Evolutionary conservation across 1,140 invertebrate genomes (phyloP), one percentile per base, ranked within the genome.

Genomic region (Neotoxoptera formosana): DNA sequence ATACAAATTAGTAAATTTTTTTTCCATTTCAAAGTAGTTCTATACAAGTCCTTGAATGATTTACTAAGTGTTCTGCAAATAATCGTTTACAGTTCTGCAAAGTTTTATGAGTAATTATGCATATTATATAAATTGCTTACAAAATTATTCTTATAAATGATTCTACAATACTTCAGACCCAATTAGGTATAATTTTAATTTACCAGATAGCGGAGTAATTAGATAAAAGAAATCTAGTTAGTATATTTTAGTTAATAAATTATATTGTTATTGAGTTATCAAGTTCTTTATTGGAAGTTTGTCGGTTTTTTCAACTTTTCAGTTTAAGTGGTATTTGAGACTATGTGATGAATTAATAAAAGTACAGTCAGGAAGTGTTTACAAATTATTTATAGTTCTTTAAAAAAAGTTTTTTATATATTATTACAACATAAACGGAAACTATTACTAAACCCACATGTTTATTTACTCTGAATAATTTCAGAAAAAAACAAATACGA

Each of bases 371-470:
- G 21, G 41, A 41, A 36, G 36, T 9, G 81, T 41, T 83, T 83
- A 83, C 81, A 83, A 83, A 83, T 83, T 83, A 83, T 83, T 83
- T 83, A 83, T 83, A 83, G 81, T 83, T 83, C 81, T 36, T 41
- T 83, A 36, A 41, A 83, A 81, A 83, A 83, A 34, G 81, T 83
- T 83, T 83, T 83, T 23, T 34, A 81, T 23, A 25, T 45, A 41
- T n/a, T 84, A 84, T 41, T 45, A 84, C 3, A 3, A 41, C 83
- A 45, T 45, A 84, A 84, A 41, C 41, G 34, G 36, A 41, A 84
- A 45, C 21, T 25, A 84, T 84, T 25, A 84, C 41, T 45, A 45
- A 83, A 84, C 45, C 36, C 36, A 23, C 23, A 41, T 7, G 23
- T 23, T 45, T 41, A 41, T 45, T 45, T 84, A 11, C 23, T 6